Conservation (phyloP, 2,888 invertebrate genomes). For the Zelleria hepariella region DNA sequence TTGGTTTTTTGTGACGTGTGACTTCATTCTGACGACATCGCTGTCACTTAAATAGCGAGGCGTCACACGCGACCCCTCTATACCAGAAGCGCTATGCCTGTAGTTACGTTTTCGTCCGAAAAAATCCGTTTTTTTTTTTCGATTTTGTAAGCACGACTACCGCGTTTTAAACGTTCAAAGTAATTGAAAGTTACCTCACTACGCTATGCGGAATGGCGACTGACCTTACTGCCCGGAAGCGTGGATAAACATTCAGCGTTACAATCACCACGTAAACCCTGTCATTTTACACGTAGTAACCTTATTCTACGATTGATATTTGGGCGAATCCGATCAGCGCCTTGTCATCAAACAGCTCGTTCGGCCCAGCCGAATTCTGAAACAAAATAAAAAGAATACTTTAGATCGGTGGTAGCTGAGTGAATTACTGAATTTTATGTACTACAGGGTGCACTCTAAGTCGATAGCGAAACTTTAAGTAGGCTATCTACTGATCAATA, state of each 20-base stretch:
- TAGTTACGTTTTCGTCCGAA: no score
- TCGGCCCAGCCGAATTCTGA: constrained; percentile 76
- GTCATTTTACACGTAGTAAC: not conserved
- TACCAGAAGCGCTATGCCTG: no score
- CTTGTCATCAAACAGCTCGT: constrained; percentile 93
- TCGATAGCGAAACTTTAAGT: no score
- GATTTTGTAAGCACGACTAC: no score
- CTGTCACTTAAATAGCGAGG: no score
- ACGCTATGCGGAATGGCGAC: not conserved
- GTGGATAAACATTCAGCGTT: not conserved
- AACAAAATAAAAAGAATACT: constrained; percentile 50
- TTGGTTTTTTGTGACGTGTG: no score
- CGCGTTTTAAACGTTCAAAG: no score
- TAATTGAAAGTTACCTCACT: no score
- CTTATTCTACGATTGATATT: constrained; percentile 89
- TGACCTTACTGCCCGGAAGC: not conserved
- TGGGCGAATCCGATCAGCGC: constrained; percentile 97
- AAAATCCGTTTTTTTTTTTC: no score
- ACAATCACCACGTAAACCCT: constrained; percentile 10
- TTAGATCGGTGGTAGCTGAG: not conserved
- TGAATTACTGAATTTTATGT: not conserved
- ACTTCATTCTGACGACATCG: no score
- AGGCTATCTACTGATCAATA: no score
- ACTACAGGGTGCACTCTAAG: not conserved
- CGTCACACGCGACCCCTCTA: no score